phyloP scores from a whole-genome alignment of 2,797 vertebrate genomes.

The Neosilurus hyrtlii region DNA sequence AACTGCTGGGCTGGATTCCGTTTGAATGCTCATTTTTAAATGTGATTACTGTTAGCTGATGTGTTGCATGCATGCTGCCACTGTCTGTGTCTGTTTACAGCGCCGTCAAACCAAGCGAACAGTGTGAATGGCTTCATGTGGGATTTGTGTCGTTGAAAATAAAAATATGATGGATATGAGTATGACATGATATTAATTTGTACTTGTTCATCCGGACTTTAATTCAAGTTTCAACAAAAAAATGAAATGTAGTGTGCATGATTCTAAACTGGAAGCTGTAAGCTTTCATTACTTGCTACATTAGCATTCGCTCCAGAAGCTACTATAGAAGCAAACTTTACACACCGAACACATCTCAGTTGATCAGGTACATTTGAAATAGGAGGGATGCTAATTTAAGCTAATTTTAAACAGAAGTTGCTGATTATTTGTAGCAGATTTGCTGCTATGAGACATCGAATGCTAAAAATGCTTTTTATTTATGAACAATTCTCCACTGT shows the following conservation, averaged over 20 bases:
- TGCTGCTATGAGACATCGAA: neutral
- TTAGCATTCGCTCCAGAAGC: constrained; percentile 10
- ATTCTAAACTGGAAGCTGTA: neutral
- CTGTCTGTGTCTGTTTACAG: constrained; percentile 47
- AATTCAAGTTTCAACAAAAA: neutral
- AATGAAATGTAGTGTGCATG: neutral
- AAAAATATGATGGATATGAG: constrained; percentile 22
- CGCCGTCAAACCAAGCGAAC: constrained; percentile 46
- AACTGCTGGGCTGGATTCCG: neutral
- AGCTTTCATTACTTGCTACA: constrained; percentile 9
- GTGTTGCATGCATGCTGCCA: constrained; percentile 68
- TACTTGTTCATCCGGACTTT: neutral
- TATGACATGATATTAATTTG: neutral
- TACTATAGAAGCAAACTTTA: neutral
- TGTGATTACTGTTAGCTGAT: constrained; percentile 49
- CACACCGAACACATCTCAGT: neutral
- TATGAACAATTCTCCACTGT: neutral
- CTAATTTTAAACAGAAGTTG: neutral
- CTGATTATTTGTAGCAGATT: neutral
- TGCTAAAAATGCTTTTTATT: neutral
- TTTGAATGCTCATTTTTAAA: constrained; percentile 36
- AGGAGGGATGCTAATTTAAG: neutral
- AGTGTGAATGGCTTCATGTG: constrained; percentile 51
- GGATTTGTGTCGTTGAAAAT: constrained; percentile 50
- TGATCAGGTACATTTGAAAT: neutral